Conservation (phyloP, 2,797 vertebrate species). For the Florisuga fusca region DNA sequence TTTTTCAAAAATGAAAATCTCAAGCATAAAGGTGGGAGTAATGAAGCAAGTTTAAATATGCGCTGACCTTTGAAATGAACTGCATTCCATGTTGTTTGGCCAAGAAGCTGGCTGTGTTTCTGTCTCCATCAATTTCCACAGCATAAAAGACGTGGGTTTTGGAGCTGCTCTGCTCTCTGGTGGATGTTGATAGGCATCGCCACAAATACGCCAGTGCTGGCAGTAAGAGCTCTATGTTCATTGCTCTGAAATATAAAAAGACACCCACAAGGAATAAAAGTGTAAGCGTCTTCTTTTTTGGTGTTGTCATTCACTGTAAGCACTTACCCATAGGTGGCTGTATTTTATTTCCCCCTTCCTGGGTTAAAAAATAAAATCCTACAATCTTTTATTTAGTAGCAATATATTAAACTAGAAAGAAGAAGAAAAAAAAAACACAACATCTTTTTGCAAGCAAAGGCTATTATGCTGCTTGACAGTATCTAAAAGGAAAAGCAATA, state of each 20-base stretch:
- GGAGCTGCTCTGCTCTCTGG: slow-evolving; percentile 93
- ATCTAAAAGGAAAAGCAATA: neutral
- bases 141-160: slow-evolving; percentile 83
- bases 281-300: neutral
- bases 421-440: neutral
- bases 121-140: slow-evolving; percentile 85
- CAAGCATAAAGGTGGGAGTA: slow-evolving; percentile 85
- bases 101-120: slow-evolving; percentile 83
- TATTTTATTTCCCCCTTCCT: neutral
- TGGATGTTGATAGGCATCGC: slow-evolving; percentile 87
- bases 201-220: slow-evolving; percentile 72
- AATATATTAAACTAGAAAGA: neutral
- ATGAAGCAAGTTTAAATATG: slow-evolving; percentile 89
- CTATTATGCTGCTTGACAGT: neutral
- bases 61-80: slow-evolving; percentile 94
- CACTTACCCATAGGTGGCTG: slow-evolving; percentile 3
- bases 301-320: neutral
- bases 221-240: slow-evolving; percentile 72
- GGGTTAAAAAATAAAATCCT: neutral
- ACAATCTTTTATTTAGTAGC: neutral
- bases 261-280: slow-evolving; percentile 54
- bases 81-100: slow-evolving; percentile 85
- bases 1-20: slow-evolving; percentile 86
- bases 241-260: slow-evolving; percentile 70
- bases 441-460: neutral